Conservation (phyloP, 2,888 invertebrate species). For the Eupithecia centaureata region DNA sequence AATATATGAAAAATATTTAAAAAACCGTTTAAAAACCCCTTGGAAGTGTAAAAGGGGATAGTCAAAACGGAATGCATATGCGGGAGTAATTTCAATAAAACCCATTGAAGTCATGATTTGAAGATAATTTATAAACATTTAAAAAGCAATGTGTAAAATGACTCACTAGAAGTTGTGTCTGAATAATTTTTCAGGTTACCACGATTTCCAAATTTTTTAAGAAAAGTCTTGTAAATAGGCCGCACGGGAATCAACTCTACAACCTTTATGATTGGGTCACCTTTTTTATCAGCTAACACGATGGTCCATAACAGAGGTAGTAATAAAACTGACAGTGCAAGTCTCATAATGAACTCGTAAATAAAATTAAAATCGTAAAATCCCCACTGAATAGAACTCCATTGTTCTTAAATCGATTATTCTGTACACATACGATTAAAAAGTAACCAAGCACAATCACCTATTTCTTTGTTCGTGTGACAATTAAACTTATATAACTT, state of each 20-base stretch:
- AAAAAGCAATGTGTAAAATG: neutral
- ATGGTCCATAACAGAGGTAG: conserved; percentile 4
- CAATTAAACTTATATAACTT: neutral
- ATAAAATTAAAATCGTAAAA: neutral
- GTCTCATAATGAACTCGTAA: conserved; percentile 11
- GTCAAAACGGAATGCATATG: neutral
- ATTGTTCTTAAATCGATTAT: conserved; percentile 23
- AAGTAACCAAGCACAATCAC: neutral
- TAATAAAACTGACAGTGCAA: conserved; percentile 8
- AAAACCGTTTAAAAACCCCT: too few relatives aligned
- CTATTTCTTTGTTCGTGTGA: neutral
- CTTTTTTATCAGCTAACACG: conserved; percentile 1
- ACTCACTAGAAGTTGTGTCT: neutral
- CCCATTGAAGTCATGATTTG: neutral
- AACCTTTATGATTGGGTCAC: neutral
- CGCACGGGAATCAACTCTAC: neutral
- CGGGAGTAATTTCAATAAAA: neutral
- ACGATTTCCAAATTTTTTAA: neutral
- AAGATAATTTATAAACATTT: neutral
- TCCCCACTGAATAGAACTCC: neutral
- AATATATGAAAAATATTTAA: too few relatives aligned
- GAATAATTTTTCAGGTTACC: neutral
- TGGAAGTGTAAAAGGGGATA: neutral
- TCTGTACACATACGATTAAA: conserved; percentile 10
- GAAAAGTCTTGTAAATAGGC: neutral